Evolutionary conservation across 2,113 vertebrate genomes (phyloP), one percentile per base, ranked within the genome.

Genomic region (Triplophysa dalaica): DNA sequence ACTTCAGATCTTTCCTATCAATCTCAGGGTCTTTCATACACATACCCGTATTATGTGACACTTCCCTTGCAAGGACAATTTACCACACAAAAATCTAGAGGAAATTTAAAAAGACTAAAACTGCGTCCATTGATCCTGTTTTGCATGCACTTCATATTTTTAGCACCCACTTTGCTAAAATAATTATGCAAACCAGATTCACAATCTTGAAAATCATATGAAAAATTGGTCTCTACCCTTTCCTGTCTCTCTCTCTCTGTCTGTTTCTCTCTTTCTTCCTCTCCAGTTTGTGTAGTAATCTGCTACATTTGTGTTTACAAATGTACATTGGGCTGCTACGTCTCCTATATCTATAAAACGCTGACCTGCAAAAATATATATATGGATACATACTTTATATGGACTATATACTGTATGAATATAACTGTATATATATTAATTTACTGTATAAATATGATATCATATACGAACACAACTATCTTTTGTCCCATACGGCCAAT

Each of bases 301-400:
- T 17, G 61, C n/a, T 58, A 45, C 80, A 13, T 52, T 67, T 58
- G 19, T 19, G 2, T 58, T 58, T 8, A 21, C n/a, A 19, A 2
- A 6, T 14, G 14, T 17, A 52, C n/a, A 21, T n/a, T 21, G 2
- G 19, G 3, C 54, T 64, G 64, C 60, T 43, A 38, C 48, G 54
- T 76, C 78, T 88, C 52, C 72, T 9, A 4, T 77, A 26, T 13
- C 26, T 75, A 19, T 56, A 66, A 29, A 26, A 26, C 48, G 60
- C 38, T 13, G 64, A 22, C 13, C 72, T 67, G 24, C 19, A 68
- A 48, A 77, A 16, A 38, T 63, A 68, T 38, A 58, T 52, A 45
- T 16, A 33, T 58, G 63, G 22, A 64, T 29, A 70, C 38, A 75
- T 33, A 69, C 45, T 29, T 2, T 52, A 45, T 16, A 33, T 58